Base-by-base conservation (phyloP, 2,113 vertebrate species). In the Alosa alosa region DNA sequence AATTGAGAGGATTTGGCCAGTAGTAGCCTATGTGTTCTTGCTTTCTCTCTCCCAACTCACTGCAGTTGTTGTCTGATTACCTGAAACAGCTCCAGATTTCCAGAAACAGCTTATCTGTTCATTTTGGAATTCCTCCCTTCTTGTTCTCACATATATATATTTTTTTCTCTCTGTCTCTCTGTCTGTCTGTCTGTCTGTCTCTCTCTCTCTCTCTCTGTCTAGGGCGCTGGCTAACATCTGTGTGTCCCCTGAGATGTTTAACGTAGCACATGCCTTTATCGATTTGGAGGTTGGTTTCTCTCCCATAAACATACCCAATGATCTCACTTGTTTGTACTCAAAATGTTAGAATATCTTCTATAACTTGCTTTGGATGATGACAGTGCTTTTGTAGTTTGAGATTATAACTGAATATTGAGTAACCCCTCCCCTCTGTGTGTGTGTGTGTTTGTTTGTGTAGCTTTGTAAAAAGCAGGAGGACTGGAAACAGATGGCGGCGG, bases 381-480 rank as follows among this genome's bases (percentile, higher is more conserved):
- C 11, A 49, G 8, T 6, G 22, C 46, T 64, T 22, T 81, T 87
- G 5, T 6, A 82, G 44, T 0, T 55, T 68, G 18, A 81, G 25
- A 31, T 60, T 17, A 49, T 82, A 1, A 49, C 11, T 49, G 47
- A 49, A 47, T 5, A 31, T 31, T 31, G 31, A 31, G 31, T 31
- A 31, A 31, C 46, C 46, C 46, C 10, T 47, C 45, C 4, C 11
- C 68, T 11, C 8, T 4, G 10, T 41, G 13, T 68, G 81, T 88
- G 49, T 82, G 81, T 84, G 82, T 84, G 1, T 89, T 17, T 64
- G 83, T 85, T 84, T 85, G 50, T 88, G 49, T 47, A 99, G 98
- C 92, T 95, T 75, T 98, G 94, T 93, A 95, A 94, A 90, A 95
- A 96, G 90, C 96, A 95, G 85, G 91, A 92, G 52, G 95, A 99